Evolutionary conservation across 1,140 invertebrate species (phyloP).

Genomic region (Anastrepha ludens): DNA sequence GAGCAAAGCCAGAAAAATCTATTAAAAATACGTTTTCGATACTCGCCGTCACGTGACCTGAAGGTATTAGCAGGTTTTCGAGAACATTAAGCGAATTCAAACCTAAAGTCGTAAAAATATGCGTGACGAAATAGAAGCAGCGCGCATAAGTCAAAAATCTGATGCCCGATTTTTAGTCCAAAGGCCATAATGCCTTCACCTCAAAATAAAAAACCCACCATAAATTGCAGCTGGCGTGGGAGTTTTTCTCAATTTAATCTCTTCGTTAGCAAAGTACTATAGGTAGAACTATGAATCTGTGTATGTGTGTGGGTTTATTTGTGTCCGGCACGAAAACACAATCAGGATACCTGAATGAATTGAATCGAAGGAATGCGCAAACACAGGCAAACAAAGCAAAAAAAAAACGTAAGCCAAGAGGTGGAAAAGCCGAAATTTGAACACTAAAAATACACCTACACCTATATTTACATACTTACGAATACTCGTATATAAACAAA

Average conservation of each 20-base stretch:
- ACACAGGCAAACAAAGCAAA: neutral
- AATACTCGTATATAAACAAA: neutral
- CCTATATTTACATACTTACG: neutral
- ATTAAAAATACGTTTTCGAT: conserved; percentile 24
- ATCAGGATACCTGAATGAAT: conserved; percentile 40
- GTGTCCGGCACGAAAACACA: conserved; percentile 22
- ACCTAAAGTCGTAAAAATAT: neutral
- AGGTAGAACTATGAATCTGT: neutral
- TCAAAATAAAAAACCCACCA: neutral
- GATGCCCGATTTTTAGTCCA: neutral
- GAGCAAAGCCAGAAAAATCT: neutral
- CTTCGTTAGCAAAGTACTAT: neutral
- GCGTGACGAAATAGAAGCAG: neutral
- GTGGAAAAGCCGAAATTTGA: neutral
- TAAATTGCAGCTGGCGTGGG: conserved; percentile 11
- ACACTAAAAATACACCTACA: neutral
- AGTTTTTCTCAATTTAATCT: neutral
- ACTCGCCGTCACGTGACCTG: conserved; percentile 18
- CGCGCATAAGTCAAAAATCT: neutral
- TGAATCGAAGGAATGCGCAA: neutral
- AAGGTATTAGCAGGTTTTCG: neutral
- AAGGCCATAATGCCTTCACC: neutral
- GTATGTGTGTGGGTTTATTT: neutral
- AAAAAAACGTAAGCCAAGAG: neutral
- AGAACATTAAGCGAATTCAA: neutral